These are phyloP conservation scores for Atrina japonica DNA, from an alignment of 2,888 invertebrate species.

Conservation along the genomic window DNA sequence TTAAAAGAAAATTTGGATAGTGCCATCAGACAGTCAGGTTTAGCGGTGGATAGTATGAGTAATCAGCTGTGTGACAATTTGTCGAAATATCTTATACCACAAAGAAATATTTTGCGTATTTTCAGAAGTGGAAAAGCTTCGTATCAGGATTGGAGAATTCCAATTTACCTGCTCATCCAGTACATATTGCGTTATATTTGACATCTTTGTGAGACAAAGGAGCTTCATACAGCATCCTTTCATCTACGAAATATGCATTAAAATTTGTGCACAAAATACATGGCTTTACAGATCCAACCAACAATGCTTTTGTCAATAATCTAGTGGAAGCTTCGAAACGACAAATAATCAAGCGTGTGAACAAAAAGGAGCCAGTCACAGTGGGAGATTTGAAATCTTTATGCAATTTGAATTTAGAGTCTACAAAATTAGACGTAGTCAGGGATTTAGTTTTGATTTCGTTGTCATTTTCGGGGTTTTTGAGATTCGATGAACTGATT, in stretches of 20 bases:
- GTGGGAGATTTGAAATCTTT: conserved; percentile 10
- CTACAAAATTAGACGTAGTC: conserved; percentile 18
- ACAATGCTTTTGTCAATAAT: conserved; percentile 23
- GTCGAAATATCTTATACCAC: conserved; percentile 1
- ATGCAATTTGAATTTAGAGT: conserved; percentile 8
- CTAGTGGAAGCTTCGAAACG: conserved; percentile 18
- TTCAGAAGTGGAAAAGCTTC: conserved; percentile 11
- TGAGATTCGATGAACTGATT: conserved; percentile 7
- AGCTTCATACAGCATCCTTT: not conserved
- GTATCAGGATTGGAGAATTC: not conserved
- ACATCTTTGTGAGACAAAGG: conserved; percentile 10
- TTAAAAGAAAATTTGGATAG: too few species aligned
- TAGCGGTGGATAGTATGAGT: too few species aligned
- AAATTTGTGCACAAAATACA: conserved; percentile 9
- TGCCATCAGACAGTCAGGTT: too few species aligned
- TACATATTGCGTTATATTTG: conserved; percentile 18
- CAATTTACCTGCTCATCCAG: conserved; percentile 7
- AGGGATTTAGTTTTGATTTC: conserved; percentile 33
- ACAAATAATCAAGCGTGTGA: not conserved
- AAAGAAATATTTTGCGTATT: conserved; percentile 15
- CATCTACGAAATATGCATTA: conserved; percentile 3
- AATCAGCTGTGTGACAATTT: not conserved
- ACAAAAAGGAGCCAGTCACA: conserved; percentile 19
- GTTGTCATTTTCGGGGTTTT: conserved; percentile 31
- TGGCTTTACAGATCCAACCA: conserved; percentile 15